Evolutionary conservation across 2,888 invertebrate genomes (phyloP).

Genomic region (Petrolisthes cinctipes): DNA sequence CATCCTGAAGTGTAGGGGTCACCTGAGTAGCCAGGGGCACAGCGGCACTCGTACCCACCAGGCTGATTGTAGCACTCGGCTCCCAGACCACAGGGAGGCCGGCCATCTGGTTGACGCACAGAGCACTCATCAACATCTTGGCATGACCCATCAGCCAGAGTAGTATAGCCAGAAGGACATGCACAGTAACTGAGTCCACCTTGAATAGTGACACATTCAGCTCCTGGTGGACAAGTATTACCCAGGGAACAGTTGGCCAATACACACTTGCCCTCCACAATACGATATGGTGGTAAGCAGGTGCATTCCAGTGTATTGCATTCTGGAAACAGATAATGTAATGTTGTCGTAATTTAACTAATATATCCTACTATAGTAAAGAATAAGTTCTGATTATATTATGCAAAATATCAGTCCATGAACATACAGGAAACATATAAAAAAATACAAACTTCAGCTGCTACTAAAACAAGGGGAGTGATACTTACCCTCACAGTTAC

Average conservation of each 20-base stretch:
- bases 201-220: constrained; percentile 90
- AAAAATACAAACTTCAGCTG: no score
- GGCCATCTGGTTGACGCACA: constrained; percentile 80
- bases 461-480: no score
- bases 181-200: constrained; percentile 93
- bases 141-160: constrained; percentile 84
- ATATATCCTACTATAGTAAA: background rate
- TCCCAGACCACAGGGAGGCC: constrained; percentile 85
- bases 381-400: constrained; percentile 53
- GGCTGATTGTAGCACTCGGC: constrained; percentile 86
- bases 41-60: constrained; percentile 86
- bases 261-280: constrained; percentile 86
- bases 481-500: constrained; percentile 77
- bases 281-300: constrained; percentile 88
- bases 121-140: constrained; percentile 85
- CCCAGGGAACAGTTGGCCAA: constrained; percentile 81
- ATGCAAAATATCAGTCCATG: constrained; percentile 14
- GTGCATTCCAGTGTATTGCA: constrained; percentile 76
- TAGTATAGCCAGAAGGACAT: constrained; percentile 87
- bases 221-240: constrained; percentile 78
- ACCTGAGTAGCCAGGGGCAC: constrained; percentile 85
- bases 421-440: background rate
- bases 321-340: constrained; percentile 32
- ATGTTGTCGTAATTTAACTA: background rate
- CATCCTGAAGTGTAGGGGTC: constrained; percentile 89